Conservation (phyloP, 2,113 vertebrate genomes). For the Ptilonorhynchus violaceus region DNA sequence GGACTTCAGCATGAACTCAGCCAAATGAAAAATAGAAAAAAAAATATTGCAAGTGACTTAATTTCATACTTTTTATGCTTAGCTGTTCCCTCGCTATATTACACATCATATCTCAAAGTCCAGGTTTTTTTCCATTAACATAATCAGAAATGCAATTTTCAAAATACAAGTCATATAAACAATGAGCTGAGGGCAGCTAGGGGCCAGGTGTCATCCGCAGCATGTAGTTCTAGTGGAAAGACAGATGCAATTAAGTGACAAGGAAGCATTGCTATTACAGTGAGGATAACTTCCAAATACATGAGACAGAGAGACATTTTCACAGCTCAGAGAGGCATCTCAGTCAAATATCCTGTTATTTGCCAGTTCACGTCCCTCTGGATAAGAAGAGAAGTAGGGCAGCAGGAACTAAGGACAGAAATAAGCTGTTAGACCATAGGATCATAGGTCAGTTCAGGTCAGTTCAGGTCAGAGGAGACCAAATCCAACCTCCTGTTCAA, state of each 20-base stretch:
- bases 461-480: not conserved
- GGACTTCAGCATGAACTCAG: constrained; percentile 77
- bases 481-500: not conserved
- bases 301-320: not conserved
- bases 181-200: not conserved
- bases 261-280: not conserved
- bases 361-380: not conserved
- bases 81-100: constrained; percentile 60
- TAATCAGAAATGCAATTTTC: not conserved
- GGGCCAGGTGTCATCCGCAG: not conserved
- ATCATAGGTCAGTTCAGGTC: not conserved
- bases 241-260: not conserved
- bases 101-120: constrained; percentile 69
- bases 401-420: not conserved
- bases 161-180: not conserved
- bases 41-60: constrained; percentile 63
- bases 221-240: not conserved
- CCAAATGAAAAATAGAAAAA: constrained; percentile 37
- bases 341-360: not conserved
- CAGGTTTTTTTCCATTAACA: not conserved
- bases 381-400: not conserved
- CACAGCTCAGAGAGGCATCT: not conserved
- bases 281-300: not conserved
- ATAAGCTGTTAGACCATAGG: not conserved
- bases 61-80: constrained; percentile 9